A percentile compares a stretch with the other conserved stretches of the same genome.
These are phyloP conservation scores for Tarsius wallacei DNA, from an alignment of 2,797 vertebrate species.

Conservation along the genomic window DNA sequence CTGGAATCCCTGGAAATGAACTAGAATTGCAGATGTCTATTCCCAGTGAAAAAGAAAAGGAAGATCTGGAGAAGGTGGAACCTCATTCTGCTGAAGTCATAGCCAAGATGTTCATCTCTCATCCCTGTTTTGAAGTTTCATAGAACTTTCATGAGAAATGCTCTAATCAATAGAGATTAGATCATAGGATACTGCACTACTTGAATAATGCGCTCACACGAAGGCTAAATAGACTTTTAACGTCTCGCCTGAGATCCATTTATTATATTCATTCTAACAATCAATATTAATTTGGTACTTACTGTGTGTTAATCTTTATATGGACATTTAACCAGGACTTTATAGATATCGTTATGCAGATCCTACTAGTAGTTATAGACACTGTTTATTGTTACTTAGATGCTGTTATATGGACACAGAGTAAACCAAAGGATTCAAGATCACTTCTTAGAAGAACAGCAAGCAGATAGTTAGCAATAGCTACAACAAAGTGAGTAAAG, in stretches of 20 bases:
- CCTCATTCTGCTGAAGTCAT: not conserved
- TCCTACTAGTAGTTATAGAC: not conserved
- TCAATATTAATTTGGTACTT: not conserved
- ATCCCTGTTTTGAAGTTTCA: not conserved
- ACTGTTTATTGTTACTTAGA: not conserved
- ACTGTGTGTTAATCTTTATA: not conserved
- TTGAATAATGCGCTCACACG: not conserved
- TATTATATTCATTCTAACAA: slow-evolving; percentile 1
- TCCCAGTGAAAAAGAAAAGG: not conserved
- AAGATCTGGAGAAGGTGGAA: not conserved
- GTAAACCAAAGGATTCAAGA: not conserved
- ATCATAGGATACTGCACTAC: not conserved
- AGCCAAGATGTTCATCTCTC: not conserved
- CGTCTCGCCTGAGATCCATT: not conserved
- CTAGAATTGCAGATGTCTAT: not conserved
- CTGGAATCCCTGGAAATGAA: not conserved
- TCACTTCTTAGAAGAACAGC: not conserved
- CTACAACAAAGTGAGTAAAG: slow-evolving; percentile 23
- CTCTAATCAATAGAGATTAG: slow-evolving; percentile 17
- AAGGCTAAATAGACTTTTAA: not conserved
- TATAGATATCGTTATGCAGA: not conserved
- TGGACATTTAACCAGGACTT: not conserved
- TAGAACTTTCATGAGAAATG: slow-evolving; percentile 16
- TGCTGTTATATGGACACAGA: not conserved
- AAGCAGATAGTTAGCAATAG: not conserved